Conservation (phyloP, 2,797 vertebrate species). For the Dipus sagitta region DNA sequence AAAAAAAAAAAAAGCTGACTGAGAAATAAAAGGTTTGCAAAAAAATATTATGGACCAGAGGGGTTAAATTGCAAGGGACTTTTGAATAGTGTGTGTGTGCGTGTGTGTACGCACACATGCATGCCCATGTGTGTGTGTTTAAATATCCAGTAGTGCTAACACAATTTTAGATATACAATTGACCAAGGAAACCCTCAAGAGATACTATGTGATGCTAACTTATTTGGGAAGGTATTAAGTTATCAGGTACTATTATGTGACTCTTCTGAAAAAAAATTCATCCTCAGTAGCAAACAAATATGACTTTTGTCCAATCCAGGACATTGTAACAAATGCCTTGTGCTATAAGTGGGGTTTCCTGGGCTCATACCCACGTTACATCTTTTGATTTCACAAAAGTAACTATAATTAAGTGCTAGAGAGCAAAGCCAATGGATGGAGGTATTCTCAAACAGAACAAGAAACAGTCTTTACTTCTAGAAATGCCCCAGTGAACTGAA, state of each 20-base stretch:
- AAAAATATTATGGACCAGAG: neutral
- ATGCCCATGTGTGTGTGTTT: slow-evolving; percentile 22
- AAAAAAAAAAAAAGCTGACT: no score
- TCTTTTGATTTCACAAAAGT: neutral
- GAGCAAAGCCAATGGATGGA: neutral
- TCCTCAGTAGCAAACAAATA: neutral
- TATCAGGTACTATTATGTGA: slow-evolving; percentile 9
- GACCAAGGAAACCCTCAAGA: neutral
- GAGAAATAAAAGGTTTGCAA: neutral
- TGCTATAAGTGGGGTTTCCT: neutral
- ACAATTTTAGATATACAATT: neutral
- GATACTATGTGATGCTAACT: neutral
- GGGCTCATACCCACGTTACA: slow-evolving; percentile 36
- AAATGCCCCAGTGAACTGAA: no score
- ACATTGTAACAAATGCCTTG: neutral
- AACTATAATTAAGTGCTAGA: neutral
- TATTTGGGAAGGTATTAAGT: neutral
- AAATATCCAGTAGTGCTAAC: neutral
- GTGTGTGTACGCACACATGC: neutral
- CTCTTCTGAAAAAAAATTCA: slow-evolving; percentile 21
- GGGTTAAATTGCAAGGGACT: neutral
- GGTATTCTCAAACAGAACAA: fast-evolving
- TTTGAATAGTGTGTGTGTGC: neutral
- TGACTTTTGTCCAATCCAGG: neutral
- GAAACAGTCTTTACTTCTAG: no score